Conservation (phyloP, 2,113 vertebrate species). For the Sminthopsis crassicaudata region DNA sequence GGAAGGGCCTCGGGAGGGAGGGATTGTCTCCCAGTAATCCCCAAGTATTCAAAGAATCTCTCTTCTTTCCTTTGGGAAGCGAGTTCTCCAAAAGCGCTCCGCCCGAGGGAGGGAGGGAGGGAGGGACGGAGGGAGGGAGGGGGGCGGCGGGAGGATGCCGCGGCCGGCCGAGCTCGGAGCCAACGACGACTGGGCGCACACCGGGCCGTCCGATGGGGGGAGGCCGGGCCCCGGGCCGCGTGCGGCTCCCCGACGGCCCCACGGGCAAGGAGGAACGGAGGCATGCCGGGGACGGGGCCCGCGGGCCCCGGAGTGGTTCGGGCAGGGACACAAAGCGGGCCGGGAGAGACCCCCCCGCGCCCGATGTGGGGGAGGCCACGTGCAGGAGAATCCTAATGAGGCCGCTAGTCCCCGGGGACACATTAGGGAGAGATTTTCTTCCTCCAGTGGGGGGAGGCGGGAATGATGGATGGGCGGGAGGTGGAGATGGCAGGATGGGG, state of each 20-base stretch:
- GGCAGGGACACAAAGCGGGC: not conserved
- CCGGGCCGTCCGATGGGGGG: not conserved
- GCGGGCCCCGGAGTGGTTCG: not conserved
- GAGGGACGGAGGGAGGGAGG: no score
- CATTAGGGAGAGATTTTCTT: not conserved
- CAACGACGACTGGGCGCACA: not conserved
- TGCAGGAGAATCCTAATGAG: not conserved
- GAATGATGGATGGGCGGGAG: not conserved
- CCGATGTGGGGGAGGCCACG: not conserved
- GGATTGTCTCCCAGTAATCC: not conserved
- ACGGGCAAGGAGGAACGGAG: not conserved
- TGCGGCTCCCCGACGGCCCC: no score
- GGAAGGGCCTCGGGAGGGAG: not conserved
- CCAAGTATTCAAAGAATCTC: not conserved
- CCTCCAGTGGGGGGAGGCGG: not conserved
- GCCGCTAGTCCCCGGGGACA: not conserved
- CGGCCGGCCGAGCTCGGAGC: not conserved
- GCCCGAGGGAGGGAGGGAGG: not conserved
- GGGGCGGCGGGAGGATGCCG: not conserved
- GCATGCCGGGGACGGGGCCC: no score
- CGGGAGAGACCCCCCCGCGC: no score
- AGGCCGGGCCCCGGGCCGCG: not conserved
- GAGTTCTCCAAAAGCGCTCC: not conserved
- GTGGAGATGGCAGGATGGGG: not conserved
- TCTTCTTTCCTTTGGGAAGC: not conserved